phyloP scores from a whole-genome alignment of 2,113 vertebrate species.

The Antechinus flavipes region DNA sequence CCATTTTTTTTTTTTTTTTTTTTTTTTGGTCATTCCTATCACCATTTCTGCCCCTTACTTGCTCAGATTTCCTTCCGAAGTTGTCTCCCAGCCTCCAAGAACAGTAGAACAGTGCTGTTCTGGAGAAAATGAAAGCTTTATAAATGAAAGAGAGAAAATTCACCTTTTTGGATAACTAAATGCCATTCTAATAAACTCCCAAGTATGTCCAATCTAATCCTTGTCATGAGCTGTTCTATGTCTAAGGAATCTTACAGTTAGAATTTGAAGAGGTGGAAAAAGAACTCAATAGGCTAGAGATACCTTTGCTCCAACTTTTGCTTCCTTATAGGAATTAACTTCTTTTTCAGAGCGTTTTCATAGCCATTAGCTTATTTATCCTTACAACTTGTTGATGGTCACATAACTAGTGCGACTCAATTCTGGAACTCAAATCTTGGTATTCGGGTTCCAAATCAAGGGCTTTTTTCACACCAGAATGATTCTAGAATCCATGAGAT shows the following conservation, averaged over 20 bases:
- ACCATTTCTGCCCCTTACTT: not conserved
- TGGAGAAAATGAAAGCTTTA: conserved; percentile 62
- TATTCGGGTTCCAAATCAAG: too few species aligned
- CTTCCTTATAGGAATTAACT: not conserved
- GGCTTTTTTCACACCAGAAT: not conserved
- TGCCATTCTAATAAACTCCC: not conserved
- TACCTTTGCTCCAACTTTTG: not conserved
- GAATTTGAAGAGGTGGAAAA: conserved; percentile 52
- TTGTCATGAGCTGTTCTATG: not conserved
- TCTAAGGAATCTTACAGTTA: not conserved
- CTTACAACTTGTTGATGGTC: not conserved
- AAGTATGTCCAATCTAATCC: not conserved
- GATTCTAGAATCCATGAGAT: not conserved
- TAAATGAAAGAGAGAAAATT: not conserved
- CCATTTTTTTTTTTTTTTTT: not conserved
- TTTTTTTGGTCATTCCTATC: not conserved
- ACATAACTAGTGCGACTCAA: too few species aligned
- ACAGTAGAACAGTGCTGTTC: not conserved
- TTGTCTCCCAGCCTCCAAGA: not conserved
- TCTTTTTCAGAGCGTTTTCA: not conserved
- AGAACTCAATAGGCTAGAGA: not conserved
- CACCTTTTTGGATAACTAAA: not conserved
- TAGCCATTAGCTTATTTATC: not conserved
- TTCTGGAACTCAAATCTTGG: too few species aligned
- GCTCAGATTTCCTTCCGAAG: not conserved